phyloP scores from a whole-genome alignment of 1,140 invertebrate species.

The Leptonema lineaticorne region DNA sequence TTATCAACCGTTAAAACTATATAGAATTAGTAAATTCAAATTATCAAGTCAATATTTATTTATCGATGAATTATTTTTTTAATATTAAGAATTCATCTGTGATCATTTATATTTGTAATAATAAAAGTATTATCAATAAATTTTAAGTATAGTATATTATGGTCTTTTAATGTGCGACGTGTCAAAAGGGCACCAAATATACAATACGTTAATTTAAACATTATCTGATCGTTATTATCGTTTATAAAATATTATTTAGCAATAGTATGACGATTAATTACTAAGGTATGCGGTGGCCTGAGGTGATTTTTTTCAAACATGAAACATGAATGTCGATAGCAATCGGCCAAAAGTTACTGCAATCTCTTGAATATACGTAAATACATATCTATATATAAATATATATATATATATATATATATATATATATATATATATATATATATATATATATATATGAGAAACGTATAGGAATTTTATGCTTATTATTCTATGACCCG shows the following conservation, averaged over 20 bases:
- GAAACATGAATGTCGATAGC: constrained; percentile 11
- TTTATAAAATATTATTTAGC: constrained; percentile 1
- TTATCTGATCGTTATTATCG: neutral
- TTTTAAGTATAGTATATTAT: no score
- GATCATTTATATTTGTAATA: no score
- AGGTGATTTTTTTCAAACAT: neutral
- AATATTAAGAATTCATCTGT: no score
- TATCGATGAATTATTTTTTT: no score
- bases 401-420: neutral
- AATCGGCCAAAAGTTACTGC: neutral
- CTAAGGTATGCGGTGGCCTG: neutral
- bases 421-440: neutral
- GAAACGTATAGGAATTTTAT: neutral
- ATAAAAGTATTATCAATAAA: no score
- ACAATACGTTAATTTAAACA: neutral
- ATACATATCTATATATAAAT: neutral
- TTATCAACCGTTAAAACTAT: no score
- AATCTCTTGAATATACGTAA: neutral
- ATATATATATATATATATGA: no score
- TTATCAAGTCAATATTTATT: no score
- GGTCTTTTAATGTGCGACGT: no score
- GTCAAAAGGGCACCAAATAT: no score
- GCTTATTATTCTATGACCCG: neutral
- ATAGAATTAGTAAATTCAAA: neutral
- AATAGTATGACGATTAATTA: constrained; percentile 4